These are phyloP conservation scores for Eristalis pertinax DNA, from an alignment of 2,888 invertebrate species.

Conservation along the genomic window DNA sequence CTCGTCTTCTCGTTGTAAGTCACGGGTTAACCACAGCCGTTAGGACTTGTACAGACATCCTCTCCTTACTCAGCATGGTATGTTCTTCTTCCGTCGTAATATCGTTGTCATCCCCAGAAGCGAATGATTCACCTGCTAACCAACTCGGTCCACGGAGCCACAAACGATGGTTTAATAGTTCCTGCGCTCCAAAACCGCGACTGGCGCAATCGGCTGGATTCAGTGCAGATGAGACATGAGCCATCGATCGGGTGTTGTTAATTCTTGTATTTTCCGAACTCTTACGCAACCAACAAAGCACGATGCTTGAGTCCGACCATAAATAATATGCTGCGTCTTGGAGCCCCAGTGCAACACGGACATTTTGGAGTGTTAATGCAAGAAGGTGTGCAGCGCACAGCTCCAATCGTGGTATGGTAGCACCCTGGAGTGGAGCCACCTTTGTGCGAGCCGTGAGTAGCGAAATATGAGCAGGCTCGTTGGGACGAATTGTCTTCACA, in stretches of 20 bases:
- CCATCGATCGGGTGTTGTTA: not conserved
- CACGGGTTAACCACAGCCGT: no score
- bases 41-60: not conserved
- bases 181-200: not conserved
- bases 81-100: not conserved
- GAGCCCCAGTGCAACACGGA: not conserved
- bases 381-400: conserved; percentile 21
- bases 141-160: not conserved
- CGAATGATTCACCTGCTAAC: no score
- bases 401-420: conserved; percentile 21
- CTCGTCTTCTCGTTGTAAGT: not conserved
- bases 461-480: not conserved
- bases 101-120: no score
- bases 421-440: conserved; percentile 20
- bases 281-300: conserved; percentile 36
- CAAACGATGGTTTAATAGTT: not conserved
- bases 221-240: not conserved
- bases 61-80: not conserved
- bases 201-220: conserved; percentile 5
- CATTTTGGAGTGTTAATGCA: not conserved
- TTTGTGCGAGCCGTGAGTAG: no score
- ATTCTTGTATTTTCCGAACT: no score
- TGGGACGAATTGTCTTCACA: not conserved
- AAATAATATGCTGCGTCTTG: not conserved
- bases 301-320: conserved; percentile 21